Conservation (phyloP, 2,888 invertebrate species). For the Poecilus cupreus region DNA sequence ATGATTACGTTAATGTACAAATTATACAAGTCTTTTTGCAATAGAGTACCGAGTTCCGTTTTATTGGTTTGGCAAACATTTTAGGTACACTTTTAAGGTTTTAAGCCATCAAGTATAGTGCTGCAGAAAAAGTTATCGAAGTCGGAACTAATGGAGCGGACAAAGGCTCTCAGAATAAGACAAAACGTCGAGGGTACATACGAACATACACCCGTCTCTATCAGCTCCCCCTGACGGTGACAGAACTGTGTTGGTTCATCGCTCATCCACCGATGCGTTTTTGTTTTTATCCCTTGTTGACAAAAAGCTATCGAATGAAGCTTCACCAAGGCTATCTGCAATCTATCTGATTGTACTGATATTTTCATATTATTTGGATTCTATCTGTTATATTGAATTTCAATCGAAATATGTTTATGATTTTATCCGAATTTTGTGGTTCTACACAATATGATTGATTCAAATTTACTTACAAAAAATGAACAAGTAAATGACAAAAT, state of each 20-base stretch:
- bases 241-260: slow-evolving; percentile 37
- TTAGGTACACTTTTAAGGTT: slow-evolving; percentile 12
- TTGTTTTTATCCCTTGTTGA: slow-evolving; percentile 30
- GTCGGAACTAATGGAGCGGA: slow-evolving; percentile 24
- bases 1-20: not conserved
- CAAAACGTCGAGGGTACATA: slow-evolving; percentile 18
- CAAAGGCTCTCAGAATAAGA: slow-evolving; percentile 23
- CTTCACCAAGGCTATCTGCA: slow-evolving; percentile 10
- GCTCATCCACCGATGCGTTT: slow-evolving; percentile 39
- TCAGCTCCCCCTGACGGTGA: not conserved
- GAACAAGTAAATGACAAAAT: too few relatives aligned
- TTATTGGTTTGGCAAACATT: slow-evolving; percentile 18
- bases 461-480: too few relatives aligned
- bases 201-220: not conserved
- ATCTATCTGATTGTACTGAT: slow-evolving; percentile 7
- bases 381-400: not conserved
- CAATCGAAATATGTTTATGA: slow-evolving; percentile 8
- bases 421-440: slow-evolving; percentile 1
- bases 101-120: slow-evolving; percentile 2
- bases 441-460: not conserved
- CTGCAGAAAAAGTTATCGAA: slow-evolving; percentile 7
- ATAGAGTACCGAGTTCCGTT: not conserved
- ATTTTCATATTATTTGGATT: slow-evolving; percentile 11
- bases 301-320: slow-evolving; percentile 40
- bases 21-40: not conserved